Evolutionary conservation across 23 tunicate species (phyloP), one percentile per base, ranked within the genome.

Genomic region (Trididemnum miniatum): DNA sequence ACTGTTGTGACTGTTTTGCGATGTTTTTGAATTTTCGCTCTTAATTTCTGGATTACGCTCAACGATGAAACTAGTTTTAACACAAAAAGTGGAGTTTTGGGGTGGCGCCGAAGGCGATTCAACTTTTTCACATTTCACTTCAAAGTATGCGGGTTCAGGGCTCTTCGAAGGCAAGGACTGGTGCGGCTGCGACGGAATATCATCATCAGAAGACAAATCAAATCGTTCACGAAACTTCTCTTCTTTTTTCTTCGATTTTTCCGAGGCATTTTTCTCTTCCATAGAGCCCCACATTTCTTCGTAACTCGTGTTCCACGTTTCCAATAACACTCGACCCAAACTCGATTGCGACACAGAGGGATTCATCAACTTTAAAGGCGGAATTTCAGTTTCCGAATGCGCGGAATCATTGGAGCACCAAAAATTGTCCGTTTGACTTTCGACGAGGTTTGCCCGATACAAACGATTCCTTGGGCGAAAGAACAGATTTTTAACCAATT

Each of bases 221-320:
- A 62, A 62, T 26, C 27, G 27, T 22, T 62, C 30, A 9, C 22
- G 27, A 5, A 4, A 26, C 4, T 62, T 26, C 22, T 22, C 22
- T 9, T 15, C 69, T 24, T 9, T 24, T 26, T 22, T 62, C 75
- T 69, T 34, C 39, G 5, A 4, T n/a, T 69, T 69, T 7, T 32
- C 37, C 12, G 35, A 7, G 12, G 39, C 31, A 54, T 7, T 25
- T n/a, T 77, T 67, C 5, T 30, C 20, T 12, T 31, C 31, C 22
- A 77, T 3, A 18, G 36, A 2, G 25, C 54, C 82, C 82, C 82
- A 77, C 38, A 52, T 28, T 22, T 77, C 82, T 31, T 52, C 67
- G 67, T 77, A 77, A 5, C 67, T 20, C 3, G 25, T 28, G 40
- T 77, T 67, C 82, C 82, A 77, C 4, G 82, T 77, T 20, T 35